These are phyloP conservation scores for Probaryconus sp. DNA, from an alignment of 1,140 invertebrate genomes.

Conservation along the genomic window DNA sequence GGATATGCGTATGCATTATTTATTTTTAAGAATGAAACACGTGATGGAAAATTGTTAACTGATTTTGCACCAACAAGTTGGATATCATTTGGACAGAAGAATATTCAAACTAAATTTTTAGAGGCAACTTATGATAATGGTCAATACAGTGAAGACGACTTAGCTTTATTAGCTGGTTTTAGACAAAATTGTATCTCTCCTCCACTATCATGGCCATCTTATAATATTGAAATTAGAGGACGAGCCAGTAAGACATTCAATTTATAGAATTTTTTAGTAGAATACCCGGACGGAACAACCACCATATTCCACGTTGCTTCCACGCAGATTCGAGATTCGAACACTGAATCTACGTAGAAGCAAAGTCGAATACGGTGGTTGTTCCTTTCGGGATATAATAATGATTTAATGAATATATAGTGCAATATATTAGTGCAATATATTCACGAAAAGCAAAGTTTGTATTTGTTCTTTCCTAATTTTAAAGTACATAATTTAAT, in stretches of 20 bases:
- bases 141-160: slow-evolving; percentile 4
- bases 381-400: no score
- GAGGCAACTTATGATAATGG: slow-evolving; percentile 3
- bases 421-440: no score
- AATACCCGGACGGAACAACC: no score
- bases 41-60: slow-evolving; percentile 2
- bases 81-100: background rate
- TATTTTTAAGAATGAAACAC: background rate
- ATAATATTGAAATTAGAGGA: slow-evolving; percentile 3
- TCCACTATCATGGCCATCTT: background rate
- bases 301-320: no score
- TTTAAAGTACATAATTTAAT: no score
- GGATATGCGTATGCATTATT: background rate
- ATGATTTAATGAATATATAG: no score
- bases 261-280: no score
- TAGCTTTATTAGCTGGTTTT: background rate
- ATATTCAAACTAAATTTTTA: background rate
- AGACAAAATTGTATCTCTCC: background rate
- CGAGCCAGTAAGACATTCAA: slow-evolving; percentile 9
- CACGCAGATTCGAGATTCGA: no score
- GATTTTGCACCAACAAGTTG: slow-evolving; percentile 3
- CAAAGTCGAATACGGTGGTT: no score
- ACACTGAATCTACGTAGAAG: no score
- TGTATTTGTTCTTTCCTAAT: no score
- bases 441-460: no score